These are phyloP conservation scores for Phyto melanocephala DNA, from an alignment of 2,888 invertebrate species.

Conservation along the genomic window DNA sequence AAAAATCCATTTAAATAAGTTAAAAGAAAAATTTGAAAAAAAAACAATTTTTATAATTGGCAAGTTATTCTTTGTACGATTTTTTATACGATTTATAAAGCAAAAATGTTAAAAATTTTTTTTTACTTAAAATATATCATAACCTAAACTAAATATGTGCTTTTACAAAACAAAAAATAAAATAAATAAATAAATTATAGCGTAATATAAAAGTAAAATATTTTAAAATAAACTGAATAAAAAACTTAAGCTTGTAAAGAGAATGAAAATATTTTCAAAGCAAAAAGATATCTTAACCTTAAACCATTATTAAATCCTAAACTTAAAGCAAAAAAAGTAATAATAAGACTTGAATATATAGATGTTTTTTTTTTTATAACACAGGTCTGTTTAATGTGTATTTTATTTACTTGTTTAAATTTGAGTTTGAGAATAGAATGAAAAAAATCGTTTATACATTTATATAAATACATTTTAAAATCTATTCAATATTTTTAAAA, in stretches of 20 bases:
- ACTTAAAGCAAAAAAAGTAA: no score
- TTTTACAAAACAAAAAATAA: slow-evolving; percentile 10
- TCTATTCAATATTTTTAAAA: slow-evolving; percentile 1
- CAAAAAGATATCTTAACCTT: not conserved
- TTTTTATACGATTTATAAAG: slow-evolving; percentile 23
- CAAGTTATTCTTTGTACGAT: slow-evolving; percentile 52
- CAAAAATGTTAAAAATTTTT: slow-evolving; percentile 7
- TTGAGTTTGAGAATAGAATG: no score
- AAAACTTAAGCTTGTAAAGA: slow-evolving; percentile 23
- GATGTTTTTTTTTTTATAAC: not conserved
- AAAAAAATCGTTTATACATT: no score
- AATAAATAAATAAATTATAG: slow-evolving; percentile 10
- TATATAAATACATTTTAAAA: not conserved
- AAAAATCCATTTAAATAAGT: slow-evolving; percentile 38
- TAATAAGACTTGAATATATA: not conserved
- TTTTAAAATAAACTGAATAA: not conserved
- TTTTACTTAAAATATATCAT: not conserved
- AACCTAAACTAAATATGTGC: slow-evolving; percentile 41
- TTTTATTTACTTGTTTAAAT: no score
- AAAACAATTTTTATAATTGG: slow-evolving; percentile 41
- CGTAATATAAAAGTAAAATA: slow-evolving; percentile 20
- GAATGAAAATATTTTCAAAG: not conserved
- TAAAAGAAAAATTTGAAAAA: slow-evolving; percentile 29
- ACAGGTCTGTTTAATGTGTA: no score
- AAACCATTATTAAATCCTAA: not conserved